Evolutionary conservation across 2,797 vertebrate genomes (phyloP).

Genomic region (Malurus splendens): DNA sequence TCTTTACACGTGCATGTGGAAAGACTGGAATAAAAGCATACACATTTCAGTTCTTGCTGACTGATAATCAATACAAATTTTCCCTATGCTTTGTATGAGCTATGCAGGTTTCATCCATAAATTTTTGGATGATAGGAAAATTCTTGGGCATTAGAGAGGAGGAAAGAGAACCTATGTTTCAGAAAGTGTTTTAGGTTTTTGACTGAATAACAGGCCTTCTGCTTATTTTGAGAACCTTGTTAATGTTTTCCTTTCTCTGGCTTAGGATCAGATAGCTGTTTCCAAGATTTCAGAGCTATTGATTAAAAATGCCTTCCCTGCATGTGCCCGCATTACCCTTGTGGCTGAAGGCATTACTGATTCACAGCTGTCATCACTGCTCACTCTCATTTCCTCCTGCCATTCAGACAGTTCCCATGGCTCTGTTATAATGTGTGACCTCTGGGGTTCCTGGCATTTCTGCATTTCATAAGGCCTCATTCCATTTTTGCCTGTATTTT

Average conservation of each 20-base stretch:
- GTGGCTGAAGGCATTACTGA: background rate
- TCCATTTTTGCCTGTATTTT: background rate
- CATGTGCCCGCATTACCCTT: background rate
- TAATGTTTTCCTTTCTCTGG: background rate
- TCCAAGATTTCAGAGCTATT: background rate
- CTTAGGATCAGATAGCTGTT: background rate
- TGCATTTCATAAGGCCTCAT: background rate
- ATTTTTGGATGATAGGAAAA: background rate
- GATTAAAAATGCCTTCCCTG: background rate
- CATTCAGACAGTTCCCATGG: background rate
- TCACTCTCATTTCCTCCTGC: background rate
- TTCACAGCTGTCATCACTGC: background rate
- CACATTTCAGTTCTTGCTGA: background rate
- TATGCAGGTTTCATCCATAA: background rate
- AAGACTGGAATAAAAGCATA: background rate
- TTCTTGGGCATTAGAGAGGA: accelerated
- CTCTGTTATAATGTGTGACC: background rate
- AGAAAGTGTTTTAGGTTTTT: background rate
- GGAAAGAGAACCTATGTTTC: background rate
- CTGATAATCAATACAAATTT: background rate
- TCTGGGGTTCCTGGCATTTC: background rate
- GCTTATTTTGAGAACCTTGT: background rate
- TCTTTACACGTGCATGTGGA: background rate
- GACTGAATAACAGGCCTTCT: background rate
- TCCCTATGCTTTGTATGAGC: background rate